Conservation (phyloP, 2,888 invertebrate species). For the Polyploca ridens region DNA sequence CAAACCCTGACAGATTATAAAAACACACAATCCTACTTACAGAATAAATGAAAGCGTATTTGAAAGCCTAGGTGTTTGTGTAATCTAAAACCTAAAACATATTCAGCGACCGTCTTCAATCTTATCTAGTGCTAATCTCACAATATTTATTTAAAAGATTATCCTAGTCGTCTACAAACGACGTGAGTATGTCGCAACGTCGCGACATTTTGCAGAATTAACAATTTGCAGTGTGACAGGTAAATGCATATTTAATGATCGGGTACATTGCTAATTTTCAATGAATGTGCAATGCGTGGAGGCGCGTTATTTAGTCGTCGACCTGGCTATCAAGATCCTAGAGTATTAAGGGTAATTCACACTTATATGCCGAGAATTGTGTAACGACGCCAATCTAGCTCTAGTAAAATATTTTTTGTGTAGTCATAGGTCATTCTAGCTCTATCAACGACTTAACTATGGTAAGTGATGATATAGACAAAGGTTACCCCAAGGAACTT, state of each 20-base stretch:
- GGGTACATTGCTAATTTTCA: constrained; percentile 33
- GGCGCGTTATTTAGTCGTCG: constrained; percentile 1
- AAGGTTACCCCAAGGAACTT: no score
- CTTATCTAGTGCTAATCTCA: neutral
- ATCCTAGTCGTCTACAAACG: constrained; percentile 10
- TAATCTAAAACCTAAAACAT: neutral
- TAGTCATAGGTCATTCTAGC: no score
- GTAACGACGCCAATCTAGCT: neutral
- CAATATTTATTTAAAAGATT: constrained; percentile 5
- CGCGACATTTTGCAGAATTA: constrained; percentile 30
- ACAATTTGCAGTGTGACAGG: constrained; percentile 29
- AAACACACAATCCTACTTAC: no score
- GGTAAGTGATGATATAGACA: no score
- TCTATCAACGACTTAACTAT: no score
- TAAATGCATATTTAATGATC: constrained; percentile 19
- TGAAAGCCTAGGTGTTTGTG: neutral
- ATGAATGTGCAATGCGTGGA: constrained; percentile 17
- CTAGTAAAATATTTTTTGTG: no score
- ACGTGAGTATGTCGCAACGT: constrained; percentile 21
- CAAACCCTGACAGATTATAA: no score
- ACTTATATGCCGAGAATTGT: neutral
- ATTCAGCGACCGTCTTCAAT: neutral
- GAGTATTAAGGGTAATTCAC: constrained; percentile 1
- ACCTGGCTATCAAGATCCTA: neutral
- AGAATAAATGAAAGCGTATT: neutral